Base-by-base conservation (phyloP, 2,888 invertebrate genomes). In the Phortica okadai region DNA sequence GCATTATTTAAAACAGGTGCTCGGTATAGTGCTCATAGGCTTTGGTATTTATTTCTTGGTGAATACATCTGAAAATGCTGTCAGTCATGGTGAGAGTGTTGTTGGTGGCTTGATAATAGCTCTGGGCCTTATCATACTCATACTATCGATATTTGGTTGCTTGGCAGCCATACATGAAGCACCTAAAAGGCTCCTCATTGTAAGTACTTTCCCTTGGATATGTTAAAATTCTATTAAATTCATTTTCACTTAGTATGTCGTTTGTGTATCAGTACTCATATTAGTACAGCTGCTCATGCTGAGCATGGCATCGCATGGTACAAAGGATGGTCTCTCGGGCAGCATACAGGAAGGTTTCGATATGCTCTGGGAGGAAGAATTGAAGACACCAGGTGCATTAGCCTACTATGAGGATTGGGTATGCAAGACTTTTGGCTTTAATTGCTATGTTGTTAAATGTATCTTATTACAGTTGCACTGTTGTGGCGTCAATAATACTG, bases 281-380 rank as follows among this genome's bases (percentile, higher is more conserved):
- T 79, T 90, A 41, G 77, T 79, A 33, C 88, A 90, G 77, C 79
- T 90, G 54, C 79, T 90, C 66, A 82, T 90, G 80, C 83, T 86
- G n/a, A 86, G 89, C 81, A 90, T 90, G 90, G 83, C 89, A 4
- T 88, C 89, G 1, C 89, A 88, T 21, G 90, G 90, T 74, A 88
- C 89, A 2, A 82, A 86, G 77, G 90, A 90, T 76, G 90, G 90
- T 59, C 80, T 90, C 8, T 83, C 89, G 67, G 90, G 88, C 64
- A 89, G 90, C 78, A 86, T 90, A 7, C 84, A 86, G 25, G 82
- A 83, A 16, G 90, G 90, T 21, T 90, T 90, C 42, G 89, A 90
- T 10, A 74, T 80, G 25, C 76, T 90, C 21, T 90, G 90, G 90
- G 80, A 85, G 21, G 78, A 78, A 6, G 90, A 90, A 56, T 75